Base-by-base conservation (phyloP, 2,797 vertebrate genomes). In the Thamnophis elegans region DNA sequence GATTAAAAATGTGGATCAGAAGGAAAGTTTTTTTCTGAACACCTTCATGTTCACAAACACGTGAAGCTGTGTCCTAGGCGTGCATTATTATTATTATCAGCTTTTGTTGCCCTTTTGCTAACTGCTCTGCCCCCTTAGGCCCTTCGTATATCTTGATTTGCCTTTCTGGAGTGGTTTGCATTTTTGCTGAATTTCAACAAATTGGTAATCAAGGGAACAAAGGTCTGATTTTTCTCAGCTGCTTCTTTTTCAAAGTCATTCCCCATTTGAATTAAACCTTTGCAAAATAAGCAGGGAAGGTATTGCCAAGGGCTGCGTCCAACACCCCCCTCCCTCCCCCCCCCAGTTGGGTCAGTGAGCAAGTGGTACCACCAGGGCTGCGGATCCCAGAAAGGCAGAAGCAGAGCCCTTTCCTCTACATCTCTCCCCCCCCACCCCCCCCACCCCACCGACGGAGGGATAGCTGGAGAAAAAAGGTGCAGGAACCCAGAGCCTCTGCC, bases 361-460 rank as follows among this genome's bases (percentile, higher is more conserved):
- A 25, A 82, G 20, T 22, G 73, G 73, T 36, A 16, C 20, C 3
- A 16, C 20, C 1, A 20, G 16, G 32, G 1, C n/a, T 8, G 12
- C 1, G 58, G 16, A 22, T 12, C 12, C n/a, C 20, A 54, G 56
- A 5, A 42, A 28, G 42, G 0, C 5, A n/a, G 11, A 36, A 59
- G 22, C n/a, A 14, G 42, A 26, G 26, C 26, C 13, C 1, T 10
- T 20, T 12, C 5, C 58, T 65, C 51, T 36, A 22, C 32, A 47
- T 3, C 0, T 20, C 16, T 0, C 1, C 0, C 16, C 0, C 0
- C 0, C 51, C 0, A 42, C 42, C 42, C n/a, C n/a, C n/a, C 42
- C 36, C 0, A 0, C 0, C 32, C 42, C 42, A 20, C n/a, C 11
- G 25, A 1, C 3, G 0, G 1, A 2, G 7, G 26, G 2, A 0